Evolutionary conservation across 1,140 invertebrate genomes (phyloP).

Genomic region (Trichogramma pretiosum): DNA sequence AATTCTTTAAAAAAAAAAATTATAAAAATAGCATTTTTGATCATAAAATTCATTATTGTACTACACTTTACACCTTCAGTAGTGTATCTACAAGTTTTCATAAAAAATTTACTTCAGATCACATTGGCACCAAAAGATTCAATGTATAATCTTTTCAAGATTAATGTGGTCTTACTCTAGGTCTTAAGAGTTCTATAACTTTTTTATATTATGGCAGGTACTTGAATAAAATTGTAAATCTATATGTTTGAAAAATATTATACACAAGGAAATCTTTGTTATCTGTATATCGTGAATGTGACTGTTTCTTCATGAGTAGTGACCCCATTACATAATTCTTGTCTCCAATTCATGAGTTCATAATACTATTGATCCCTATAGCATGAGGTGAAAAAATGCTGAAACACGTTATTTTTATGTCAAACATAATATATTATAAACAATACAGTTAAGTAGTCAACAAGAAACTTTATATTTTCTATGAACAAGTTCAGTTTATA

Average conservation of each 20-base stretch:
- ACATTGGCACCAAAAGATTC: constrained; percentile 4
- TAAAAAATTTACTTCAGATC: constrained; percentile 7
- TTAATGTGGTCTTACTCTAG: constrained; percentile 6
- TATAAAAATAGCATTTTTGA: constrained; percentile 7
- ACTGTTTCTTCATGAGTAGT: constrained; percentile 25
- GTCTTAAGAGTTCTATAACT: not conserved
- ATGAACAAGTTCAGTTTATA: constrained; percentile 18
- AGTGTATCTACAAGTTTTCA: not conserved
- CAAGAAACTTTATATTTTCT: constrained; percentile 8
- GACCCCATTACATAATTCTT: constrained; percentile 34
- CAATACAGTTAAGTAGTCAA: constrained; percentile 17
- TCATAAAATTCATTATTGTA: constrained; percentile 5
- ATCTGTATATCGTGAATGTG: constrained; percentile 16
- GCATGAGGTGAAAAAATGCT: constrained; percentile 41
- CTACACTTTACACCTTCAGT: no score
- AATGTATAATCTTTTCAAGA: not conserved
- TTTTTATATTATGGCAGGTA: constrained; percentile 22
- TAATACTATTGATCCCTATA: constrained; percentile 29
- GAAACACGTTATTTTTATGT: constrained; percentile 32
- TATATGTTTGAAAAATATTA: not conserved
- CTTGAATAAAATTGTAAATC: constrained; percentile 14
- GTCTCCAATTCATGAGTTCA: constrained; percentile 30
- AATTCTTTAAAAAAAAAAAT: constrained; percentile 7
- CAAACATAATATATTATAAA: constrained; percentile 27
- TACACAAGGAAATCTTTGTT: not conserved